Percentiles rank a stretch among this genome's conserved stretches.
Conservation (phyloP, 2,797 vertebrate species). For the Gymnoscopelus microlampas region DNA sequence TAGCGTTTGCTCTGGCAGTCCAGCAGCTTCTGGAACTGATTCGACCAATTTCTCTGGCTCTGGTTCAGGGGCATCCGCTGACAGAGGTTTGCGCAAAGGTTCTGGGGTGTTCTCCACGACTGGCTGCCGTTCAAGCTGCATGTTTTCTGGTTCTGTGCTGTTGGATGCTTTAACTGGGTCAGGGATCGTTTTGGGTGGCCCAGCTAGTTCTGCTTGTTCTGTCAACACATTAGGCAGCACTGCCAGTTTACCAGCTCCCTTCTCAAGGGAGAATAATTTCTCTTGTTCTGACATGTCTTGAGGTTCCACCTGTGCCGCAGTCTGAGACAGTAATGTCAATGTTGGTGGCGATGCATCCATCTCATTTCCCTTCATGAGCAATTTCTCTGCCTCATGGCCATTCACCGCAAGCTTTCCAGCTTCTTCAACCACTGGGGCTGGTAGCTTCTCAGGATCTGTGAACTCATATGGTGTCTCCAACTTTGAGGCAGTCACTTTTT, state of each 20-base stretch:
- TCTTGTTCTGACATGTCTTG: slow-evolving; percentile 44
- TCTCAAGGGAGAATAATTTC: not conserved
- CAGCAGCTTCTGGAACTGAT: slow-evolving; percentile 39
- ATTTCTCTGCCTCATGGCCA: slow-evolving; percentile 26
- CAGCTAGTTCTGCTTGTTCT: slow-evolving; percentile 45
- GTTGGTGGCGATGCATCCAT: slow-evolving; percentile 22
- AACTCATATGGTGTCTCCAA: slow-evolving; percentile 43
- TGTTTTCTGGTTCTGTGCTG: slow-evolving; percentile 47
- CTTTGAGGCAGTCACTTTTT: slow-evolving; percentile 59
- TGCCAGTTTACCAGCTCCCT: not conserved
- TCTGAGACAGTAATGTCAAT: slow-evolving; percentile 29
- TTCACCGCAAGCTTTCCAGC: slow-evolving; percentile 42
- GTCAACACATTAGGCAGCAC: slow-evolving; percentile 3
- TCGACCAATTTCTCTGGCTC: slow-evolving; percentile 56
- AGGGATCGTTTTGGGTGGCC: slow-evolving; percentile 60
- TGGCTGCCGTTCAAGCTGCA: slow-evolving; percentile 43
- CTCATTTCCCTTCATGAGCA: slow-evolving; percentile 12
- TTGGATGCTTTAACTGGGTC: slow-evolving; percentile 42
- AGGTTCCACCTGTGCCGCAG: not conserved
- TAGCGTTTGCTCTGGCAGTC: slow-evolving; percentile 39
- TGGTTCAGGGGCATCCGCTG: slow-evolving; percentile 51
- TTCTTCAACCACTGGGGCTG: slow-evolving; percentile 53
- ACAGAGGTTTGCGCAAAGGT: slow-evolving; percentile 47
- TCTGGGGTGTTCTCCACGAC: slow-evolving; percentile 61
- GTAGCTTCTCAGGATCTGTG: slow-evolving; percentile 60